These are phyloP conservation scores for Cerceris ruficornis DNA, from an alignment of 2,888 invertebrate genomes.

Conservation along the genomic window DNA sequence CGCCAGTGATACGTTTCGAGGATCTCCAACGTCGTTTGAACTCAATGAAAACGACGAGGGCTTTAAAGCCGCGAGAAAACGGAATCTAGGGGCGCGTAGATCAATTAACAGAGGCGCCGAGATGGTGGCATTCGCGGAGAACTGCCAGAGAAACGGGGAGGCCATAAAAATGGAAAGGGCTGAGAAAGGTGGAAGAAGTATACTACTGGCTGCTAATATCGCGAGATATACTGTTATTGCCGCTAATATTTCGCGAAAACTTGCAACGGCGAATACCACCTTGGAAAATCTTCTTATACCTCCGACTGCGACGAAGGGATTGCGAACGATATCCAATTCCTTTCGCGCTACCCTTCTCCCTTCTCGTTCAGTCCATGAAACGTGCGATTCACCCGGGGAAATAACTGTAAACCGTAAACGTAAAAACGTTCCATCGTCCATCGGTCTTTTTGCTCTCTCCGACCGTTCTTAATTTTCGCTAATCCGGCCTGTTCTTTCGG, in stretches of 20 bases:
- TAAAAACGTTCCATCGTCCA: not conserved
- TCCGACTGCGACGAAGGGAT: constrained; percentile 59
- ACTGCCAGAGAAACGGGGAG: constrained; percentile 7
- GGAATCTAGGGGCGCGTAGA: constrained; percentile 23
- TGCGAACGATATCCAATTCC: constrained; percentile 65
- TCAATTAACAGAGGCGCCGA: constrained; percentile 60
- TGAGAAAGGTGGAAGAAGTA: constrained; percentile 27
- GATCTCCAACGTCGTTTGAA: constrained; percentile 41
- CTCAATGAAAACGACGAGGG: constrained; percentile 18
- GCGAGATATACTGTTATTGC: constrained; percentile 78
- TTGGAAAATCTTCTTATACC: constrained; percentile 20
- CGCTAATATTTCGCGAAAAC: constrained; percentile 66
- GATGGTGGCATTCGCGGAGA: constrained; percentile 23
- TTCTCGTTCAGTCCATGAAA: constrained; percentile 53
- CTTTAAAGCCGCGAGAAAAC: constrained; percentile 15
- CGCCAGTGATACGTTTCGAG: constrained; percentile 46
- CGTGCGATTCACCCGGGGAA: not conserved
- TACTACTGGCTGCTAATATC: constrained; percentile 73
- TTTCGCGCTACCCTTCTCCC: constrained; percentile 62
- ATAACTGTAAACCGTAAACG: not conserved
- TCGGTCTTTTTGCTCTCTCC: not conserved
- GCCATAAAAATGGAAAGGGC: constrained; percentile 11
- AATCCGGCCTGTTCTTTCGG: not conserved
- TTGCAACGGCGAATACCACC: constrained; percentile 49
- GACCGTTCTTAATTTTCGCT: not conserved